Conservation (phyloP, 1,140 invertebrate genomes). For the Cydia splendana region DNA sequence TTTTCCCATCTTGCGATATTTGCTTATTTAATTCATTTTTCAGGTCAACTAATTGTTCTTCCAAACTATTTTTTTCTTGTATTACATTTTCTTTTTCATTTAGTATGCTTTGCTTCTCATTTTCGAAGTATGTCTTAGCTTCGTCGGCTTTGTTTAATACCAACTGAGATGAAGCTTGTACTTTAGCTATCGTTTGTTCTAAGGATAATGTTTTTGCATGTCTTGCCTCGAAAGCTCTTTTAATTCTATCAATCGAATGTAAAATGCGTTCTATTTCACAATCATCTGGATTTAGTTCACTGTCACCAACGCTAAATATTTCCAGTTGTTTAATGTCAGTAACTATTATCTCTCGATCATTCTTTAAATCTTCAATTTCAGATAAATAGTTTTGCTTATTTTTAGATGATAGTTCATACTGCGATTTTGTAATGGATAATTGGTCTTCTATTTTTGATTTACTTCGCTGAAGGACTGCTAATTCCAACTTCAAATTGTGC, state of each 20-base stretch:
- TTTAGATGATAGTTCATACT: constrained; percentile 46
- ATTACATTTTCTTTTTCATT: constrained; percentile 65
- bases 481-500: constrained; percentile 68
- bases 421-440: constrained; percentile 50
- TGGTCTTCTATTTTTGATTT: constrained; percentile 55
- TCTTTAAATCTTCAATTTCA: constrained; percentile 50
- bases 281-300: constrained; percentile 47
- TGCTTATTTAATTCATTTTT: constrained; percentile 55
- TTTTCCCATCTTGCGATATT: constrained; percentile 49
- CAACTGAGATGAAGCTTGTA: constrained; percentile 66
- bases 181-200: constrained; percentile 61
- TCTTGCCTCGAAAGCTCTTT: constrained; percentile 51
- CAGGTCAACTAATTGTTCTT: constrained; percentile 55
- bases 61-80: constrained; percentile 49
- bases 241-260: constrained; percentile 54
- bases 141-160: constrained; percentile 67
- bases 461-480: constrained; percentile 55
- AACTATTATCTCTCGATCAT: constrained; percentile 60
- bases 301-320: constrained; percentile 58
- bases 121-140: constrained; percentile 65
- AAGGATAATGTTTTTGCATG: constrained; percentile 50
- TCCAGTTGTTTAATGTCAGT: constrained; percentile 65
- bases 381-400: constrained; percentile 49
- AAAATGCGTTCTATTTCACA: constrained; percentile 56
- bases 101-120: constrained; percentile 67